A percentile compares a stretch with the other conserved stretches of the same genome.
Conservation (phyloP, 2,888 invertebrate species). For the Nezara viridula region DNA sequence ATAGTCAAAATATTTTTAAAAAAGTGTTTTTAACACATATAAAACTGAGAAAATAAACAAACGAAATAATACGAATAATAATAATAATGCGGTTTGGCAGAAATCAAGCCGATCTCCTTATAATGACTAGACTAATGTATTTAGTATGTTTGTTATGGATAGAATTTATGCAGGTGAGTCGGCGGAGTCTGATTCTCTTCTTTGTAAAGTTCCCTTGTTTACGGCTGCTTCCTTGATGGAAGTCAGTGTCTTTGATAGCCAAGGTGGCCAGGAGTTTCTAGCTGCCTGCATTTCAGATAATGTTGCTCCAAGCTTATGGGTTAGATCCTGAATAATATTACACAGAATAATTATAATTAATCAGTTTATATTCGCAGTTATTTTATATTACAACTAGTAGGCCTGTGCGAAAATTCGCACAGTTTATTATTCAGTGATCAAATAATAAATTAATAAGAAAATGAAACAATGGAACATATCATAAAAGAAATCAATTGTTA, state of each 20-base stretch:
- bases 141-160: background rate
- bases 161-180: background rate
- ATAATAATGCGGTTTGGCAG: slow-evolving; percentile 40
- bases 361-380: too few relatives aligned
- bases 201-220: slow-evolving; percentile 65
- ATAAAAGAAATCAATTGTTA: too few relatives aligned
- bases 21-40: slow-evolving; percentile 29
- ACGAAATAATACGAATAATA: background rate
- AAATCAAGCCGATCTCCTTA: slow-evolving; percentile 43
- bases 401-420: too few relatives aligned
- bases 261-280: slow-evolving; percentile 87
- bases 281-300: slow-evolving; percentile 81
- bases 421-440: too few relatives aligned
- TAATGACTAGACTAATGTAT: slow-evolving; percentile 53
- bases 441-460: too few relatives aligned
- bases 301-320: slow-evolving; percentile 88
- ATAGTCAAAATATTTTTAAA: slow-evolving; percentile 36
- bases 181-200: slow-evolving; percentile 55
- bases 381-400: too few relatives aligned
- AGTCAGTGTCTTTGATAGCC: slow-evolving; percentile 93
- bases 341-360: slow-evolving; percentile 2
- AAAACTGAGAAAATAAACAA: slow-evolving; percentile 21
- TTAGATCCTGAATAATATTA: slow-evolving; percentile 78
- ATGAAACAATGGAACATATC: too few relatives aligned
- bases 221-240: slow-evolving; percentile 72